Evolutionary conservation across 2,888 invertebrate genomes (phyloP).

Genomic region (Lithosia quadra): DNA sequence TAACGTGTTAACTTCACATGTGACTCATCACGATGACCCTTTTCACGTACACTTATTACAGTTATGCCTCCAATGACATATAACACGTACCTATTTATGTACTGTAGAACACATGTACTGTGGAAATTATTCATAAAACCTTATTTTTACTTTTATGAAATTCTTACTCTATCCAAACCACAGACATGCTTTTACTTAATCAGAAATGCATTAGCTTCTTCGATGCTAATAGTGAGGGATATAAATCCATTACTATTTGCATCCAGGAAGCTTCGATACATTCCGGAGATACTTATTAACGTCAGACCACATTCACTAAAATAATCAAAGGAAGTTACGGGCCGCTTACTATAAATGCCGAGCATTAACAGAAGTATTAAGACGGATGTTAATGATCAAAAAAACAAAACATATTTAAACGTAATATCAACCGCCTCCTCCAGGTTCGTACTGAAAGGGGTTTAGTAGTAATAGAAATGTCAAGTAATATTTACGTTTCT

Average conservation of each 20-base stretch:
- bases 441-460: conserved; percentile 14
- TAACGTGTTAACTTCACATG: conserved; percentile 65
- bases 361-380: conserved; percentile 53
- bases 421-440: conserved; percentile 9
- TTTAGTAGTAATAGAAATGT: conserved; percentile 43
- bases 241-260: conserved; percentile 69
- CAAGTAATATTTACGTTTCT: conserved; percentile 58
- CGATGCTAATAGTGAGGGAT: not conserved
- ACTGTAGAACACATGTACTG: conserved; percentile 16
- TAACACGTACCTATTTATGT: conserved; percentile 18
- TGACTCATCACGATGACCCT: conserved; percentile 77
- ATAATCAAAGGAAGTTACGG: conserved; percentile 49
- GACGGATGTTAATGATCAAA: conserved; percentile 32
- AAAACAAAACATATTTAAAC: conserved; percentile 23
- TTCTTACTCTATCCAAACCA: not conserved
- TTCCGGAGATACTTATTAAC: conserved; percentile 51
- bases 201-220: conserved; percentile 2
- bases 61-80: conserved; percentile 55
- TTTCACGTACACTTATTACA: conserved; percentile 66
- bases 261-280: conserved; percentile 69
- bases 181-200: not conserved
- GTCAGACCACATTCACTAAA: conserved; percentile 46
- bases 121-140: conserved; percentile 27
- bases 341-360: conserved; percentile 44
- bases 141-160: not conserved